phyloP scores from a whole-genome alignment of 2,888 invertebrate species.

The Chelonus formosanus region DNA sequence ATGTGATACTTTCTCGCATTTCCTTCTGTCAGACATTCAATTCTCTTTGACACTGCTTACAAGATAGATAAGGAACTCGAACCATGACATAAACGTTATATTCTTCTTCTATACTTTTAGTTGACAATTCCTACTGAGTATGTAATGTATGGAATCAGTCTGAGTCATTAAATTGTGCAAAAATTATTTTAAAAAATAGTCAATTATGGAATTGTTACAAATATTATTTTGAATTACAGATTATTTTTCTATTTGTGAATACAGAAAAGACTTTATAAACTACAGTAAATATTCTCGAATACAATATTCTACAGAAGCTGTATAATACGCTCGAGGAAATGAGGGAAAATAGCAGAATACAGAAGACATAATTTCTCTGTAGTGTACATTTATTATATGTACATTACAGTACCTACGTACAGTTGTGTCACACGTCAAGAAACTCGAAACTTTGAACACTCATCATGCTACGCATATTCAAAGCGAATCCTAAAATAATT shows the following conservation, averaged over 20 bases:
- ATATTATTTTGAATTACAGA: too few species aligned
- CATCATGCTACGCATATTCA: constrained; percentile 45
- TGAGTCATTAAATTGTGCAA: too few species aligned
- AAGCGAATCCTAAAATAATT: neutral
- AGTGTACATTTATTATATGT: constrained; percentile 13
- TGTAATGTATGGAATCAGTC: too few species aligned
- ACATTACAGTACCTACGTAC: constrained; percentile 37
- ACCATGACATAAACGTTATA: neutral
- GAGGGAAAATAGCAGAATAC: constrained; percentile 15
- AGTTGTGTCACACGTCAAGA: constrained; percentile 54
- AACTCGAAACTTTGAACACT: constrained; percentile 54
- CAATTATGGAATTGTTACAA: too few species aligned
- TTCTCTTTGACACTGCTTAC: constrained; percentile 6
- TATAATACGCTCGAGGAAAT: neutral
- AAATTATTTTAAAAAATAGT: too few species aligned
- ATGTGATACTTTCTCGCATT: constrained; percentile 7
- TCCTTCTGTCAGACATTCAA: constrained; percentile 7
- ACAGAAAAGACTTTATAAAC: too few species aligned
- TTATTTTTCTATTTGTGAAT: too few species aligned
- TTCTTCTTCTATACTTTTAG: neutral
- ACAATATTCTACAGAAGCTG: constrained; percentile 43
- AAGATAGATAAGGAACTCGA: neutral
- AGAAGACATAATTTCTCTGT: constrained; percentile 6
- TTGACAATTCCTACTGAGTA: too few species aligned
- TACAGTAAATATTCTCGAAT: constrained; percentile 36